Base-by-base conservation (phyloP, 1,140 invertebrate genomes). In the Pteromalus puparum region DNA sequence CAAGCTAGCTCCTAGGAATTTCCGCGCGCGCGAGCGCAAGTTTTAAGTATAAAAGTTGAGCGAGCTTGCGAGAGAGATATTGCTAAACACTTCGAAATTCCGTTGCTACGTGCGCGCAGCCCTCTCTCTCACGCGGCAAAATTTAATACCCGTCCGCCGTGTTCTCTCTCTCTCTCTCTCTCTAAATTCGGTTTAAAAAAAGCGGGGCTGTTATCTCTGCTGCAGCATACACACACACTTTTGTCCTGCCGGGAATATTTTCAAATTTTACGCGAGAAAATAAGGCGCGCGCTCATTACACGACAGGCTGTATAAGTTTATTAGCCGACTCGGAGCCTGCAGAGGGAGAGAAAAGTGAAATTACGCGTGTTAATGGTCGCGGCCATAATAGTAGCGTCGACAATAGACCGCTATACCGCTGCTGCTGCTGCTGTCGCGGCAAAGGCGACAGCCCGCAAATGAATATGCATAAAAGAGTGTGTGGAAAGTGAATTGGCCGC, bases 391-490 rank as follows among this genome's bases (percentile, higher is more conserved):
- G 38, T 42, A 9, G 38, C 88, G 85, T 86, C 81, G 87, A 74
- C 70, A 82, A 82, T 74, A 24, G 68, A 24, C 0, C 13, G 21
- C 65, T 26, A 0, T 38, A 76, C 46, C 18, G 46, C 13, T 13
- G 65, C 65, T 0, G 30, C 13, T 21, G 15, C 24, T 48, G 46
- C 13, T 13, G 65, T n/a, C 0, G 30, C 13, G 28, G 15, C 24
- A 24, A 9, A 26, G 2, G 28, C 18, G 28, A 12, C 53, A 6
- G n/a, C 13, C 76, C 18, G 34, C 86, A 86, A 89, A 90, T 90
- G 88, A 89, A 90, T 90, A 91, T 90, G 90, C 90, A 90, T 91
- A 90, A 89, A 90, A 90, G 85, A 90, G 88, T 79, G 87, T 24
- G n/a, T 2, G 61, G 88, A 91, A 90, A 90, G 90, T 90, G 90